Percentiles rank a stretch among this genome's conserved stretches.
Conservation (phyloP, 2,797 vertebrate genomes). For the Diplodus puntazzo region DNA sequence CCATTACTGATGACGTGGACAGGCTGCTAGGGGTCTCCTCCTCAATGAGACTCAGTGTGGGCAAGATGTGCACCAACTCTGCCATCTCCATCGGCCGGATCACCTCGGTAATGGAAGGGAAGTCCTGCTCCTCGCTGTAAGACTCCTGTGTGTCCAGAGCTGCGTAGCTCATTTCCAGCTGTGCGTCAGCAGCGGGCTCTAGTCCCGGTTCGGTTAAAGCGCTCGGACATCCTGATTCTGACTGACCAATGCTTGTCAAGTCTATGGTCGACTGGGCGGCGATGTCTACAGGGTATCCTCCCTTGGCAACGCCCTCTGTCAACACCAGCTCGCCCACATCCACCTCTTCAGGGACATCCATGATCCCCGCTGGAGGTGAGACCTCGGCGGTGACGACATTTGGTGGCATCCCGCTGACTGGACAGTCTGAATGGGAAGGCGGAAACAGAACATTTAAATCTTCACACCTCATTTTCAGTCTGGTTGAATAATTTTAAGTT, state of each 20-base stretch:
- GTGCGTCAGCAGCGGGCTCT: constrained; percentile 51
- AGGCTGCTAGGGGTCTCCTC: constrained; percentile 62
- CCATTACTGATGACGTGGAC: constrained; percentile 60
- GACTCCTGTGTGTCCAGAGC: constrained; percentile 51
- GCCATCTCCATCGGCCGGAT: constrained; percentile 76
- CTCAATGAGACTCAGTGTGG: constrained; percentile 73
- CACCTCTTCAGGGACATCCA: constrained; percentile 30
- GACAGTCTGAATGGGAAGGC: constrained; percentile 59
- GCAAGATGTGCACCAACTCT: constrained; percentile 78
- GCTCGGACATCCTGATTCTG: constrained; percentile 54
- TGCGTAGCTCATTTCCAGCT: constrained; percentile 56
- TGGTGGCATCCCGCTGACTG: constrained; percentile 23
- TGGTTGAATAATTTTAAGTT: no score
- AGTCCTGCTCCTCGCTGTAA: constrained; percentile 35
- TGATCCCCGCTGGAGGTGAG: constrained; percentile 37
- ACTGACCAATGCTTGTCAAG: constrained; percentile 51
- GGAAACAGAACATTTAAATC: neutral
- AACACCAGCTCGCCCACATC: constrained; percentile 9
- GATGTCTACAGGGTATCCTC: constrained; percentile 79
- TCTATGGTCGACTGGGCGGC: constrained; percentile 59
- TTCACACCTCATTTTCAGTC: neutral
- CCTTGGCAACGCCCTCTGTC: constrained; percentile 73
- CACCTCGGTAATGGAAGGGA: constrained; percentile 68
- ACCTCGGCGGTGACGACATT: constrained; percentile 47
- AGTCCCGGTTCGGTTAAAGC: constrained; percentile 58